Percentiles rank a stretch among this genome's conserved stretches.
Conservation (phyloP, 1,140 invertebrate genomes). For the Acromyrmex echinatior region DNA sequence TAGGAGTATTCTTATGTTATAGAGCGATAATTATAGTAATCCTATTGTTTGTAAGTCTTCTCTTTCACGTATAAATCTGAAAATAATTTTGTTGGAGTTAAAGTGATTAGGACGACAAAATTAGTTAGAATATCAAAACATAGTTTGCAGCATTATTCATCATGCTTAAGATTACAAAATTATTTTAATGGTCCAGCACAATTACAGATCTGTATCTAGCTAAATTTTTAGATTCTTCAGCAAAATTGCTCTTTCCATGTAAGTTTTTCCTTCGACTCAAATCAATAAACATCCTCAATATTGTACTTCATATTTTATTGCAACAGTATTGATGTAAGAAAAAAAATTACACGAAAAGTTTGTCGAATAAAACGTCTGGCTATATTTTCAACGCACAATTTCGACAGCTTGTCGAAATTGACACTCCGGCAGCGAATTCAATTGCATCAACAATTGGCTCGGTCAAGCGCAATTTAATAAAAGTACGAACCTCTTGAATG, state of each 20-base stretch:
- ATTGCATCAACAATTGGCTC: conserved; percentile 61
- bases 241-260: background rate
- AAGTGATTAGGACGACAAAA: too few species aligned
- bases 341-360: conserved; percentile 21
- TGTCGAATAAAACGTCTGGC: background rate
- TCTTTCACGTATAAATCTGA: too few species aligned
- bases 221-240: too few species aligned
- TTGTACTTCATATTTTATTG: background rate
- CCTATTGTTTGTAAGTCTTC: too few species aligned
- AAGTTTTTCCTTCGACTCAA: background rate
- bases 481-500: conserved; percentile 49
- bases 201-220: too few species aligned
- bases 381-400: background rate
- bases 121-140: too few species aligned
- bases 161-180: too few species aligned
- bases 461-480: conserved; percentile 55
- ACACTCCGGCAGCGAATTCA: conserved; percentile 41
- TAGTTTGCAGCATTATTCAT: too few species aligned
- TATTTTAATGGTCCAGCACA: too few species aligned
- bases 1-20: background rate
- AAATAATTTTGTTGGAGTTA: too few species aligned
- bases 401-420: background rate
- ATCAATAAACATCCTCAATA: background rate
- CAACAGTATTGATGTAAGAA: background rate
- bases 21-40: background rate